A percentile compares a stretch with the other conserved stretches of the same genome.
Evolutionary conservation across 92 coral and sea anemone species (phyloP).

Genomic region (Nematostella vectensis): DNA sequence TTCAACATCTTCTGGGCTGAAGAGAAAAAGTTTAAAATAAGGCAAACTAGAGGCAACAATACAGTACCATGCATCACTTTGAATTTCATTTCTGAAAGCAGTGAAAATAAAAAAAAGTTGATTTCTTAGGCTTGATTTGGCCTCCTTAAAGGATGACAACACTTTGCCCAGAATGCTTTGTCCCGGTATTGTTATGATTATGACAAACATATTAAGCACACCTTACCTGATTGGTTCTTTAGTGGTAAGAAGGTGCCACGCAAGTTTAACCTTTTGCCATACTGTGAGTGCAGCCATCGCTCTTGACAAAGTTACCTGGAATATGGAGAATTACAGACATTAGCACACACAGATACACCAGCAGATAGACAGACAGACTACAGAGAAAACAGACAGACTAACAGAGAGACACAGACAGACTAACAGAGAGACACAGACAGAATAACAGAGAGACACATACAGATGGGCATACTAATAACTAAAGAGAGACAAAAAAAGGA

Average conservation of each 20-base stretch:
- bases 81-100: background rate
- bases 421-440: background rate
- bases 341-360: background rate
- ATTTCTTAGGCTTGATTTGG: no score
- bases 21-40: constrained; percentile 1
- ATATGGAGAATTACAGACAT: background rate
- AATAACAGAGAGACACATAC: no score
- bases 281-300: constrained; percentile 89
- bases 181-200: no score
- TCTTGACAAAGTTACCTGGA: constrained; percentile 80
- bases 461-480: no score
- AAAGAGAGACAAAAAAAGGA: no score
- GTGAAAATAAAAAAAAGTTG: background rate
- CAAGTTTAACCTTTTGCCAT: constrained; percentile 92
- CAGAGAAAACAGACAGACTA: background rate
- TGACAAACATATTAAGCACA: no score
- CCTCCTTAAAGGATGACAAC: no score
- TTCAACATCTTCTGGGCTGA: constrained; percentile 89
- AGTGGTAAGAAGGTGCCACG: constrained; percentile 76
- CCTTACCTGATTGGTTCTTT: constrained; percentile 93
- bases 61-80: background rate
- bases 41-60: background rate
- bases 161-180: no score
- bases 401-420: background rate
- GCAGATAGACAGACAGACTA: background rate